phyloP scores from a whole-genome alignment of 2,797 vertebrate genomes.

The Nyctalus aviator region DNA sequence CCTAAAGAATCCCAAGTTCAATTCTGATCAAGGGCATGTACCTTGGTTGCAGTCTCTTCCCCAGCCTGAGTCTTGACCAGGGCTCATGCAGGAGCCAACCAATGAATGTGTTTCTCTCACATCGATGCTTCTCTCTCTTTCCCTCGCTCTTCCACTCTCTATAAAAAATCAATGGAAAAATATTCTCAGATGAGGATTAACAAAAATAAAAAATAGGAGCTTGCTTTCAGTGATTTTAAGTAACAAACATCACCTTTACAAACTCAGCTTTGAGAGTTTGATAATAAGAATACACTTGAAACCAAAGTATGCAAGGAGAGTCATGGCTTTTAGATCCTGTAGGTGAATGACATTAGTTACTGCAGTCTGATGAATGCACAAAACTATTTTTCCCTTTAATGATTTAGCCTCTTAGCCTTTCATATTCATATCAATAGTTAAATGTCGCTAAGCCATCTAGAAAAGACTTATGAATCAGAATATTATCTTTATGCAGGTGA shows the following conservation, averaged over 20 bases:
- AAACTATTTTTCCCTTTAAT: background rate
- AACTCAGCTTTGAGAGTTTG: background rate
- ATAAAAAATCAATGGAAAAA: too few species aligned
- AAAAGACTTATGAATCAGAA: constrained; percentile 56
- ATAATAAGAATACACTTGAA: constrained; percentile 2
- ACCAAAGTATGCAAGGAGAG: background rate
- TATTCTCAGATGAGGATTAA: too few species aligned
- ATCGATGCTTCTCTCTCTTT: too few species aligned
- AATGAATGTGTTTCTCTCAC: too few species aligned
- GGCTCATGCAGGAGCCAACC: too few species aligned
- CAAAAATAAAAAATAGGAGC: background rate
- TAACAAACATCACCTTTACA: constrained; percentile 33
- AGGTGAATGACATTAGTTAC: background rate
- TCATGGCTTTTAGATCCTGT: background rate
- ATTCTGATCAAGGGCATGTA: too few species aligned
- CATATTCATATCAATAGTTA: constrained; percentile 46
- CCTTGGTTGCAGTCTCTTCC: too few species aligned
- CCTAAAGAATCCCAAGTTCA: too few species aligned
- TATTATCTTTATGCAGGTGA: constrained; percentile 50
- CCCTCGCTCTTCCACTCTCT: too few species aligned
- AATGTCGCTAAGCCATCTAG: constrained; percentile 21
- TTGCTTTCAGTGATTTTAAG: background rate
- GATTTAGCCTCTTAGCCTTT: constrained; percentile 50
- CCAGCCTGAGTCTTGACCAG: too few species aligned
- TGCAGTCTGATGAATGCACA: background rate